Evolutionary conservation across 2,797 vertebrate species (phyloP).

Genomic region (Neosilurus mollespiculum): DNA sequence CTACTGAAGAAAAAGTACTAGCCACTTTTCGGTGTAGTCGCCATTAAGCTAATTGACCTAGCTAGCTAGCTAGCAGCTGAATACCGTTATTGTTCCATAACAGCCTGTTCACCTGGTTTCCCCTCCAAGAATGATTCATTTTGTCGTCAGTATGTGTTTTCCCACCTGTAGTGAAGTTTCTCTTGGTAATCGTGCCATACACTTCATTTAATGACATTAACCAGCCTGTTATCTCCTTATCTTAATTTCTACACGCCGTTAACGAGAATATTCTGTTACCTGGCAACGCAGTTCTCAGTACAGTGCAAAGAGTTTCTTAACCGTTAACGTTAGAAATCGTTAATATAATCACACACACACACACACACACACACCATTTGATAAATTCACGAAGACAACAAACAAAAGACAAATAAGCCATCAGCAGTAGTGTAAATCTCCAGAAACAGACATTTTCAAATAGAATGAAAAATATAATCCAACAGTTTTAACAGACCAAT

Average conservation of each 20-base stretch:
- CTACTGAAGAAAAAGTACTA: too few relatives aligned
- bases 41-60: too few relatives aligned
- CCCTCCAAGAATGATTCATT: not conserved
- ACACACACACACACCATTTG: not conserved
- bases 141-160: not conserved
- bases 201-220: not conserved
- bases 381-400: not conserved
- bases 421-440: not conserved
- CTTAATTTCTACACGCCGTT: not conserved
- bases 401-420: not conserved
- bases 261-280: conserved; percentile 53
- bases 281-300: conserved; percentile 47
- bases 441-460: too few relatives aligned
- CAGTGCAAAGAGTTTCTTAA: too few relatives aligned
- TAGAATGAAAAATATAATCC: too few relatives aligned
- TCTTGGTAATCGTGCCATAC: not conserved
- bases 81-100: not conserved
- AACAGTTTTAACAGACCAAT: not conserved
- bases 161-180: not conserved
- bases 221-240: not conserved
- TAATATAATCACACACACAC: not conserved
- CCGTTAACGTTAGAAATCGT: not conserved
- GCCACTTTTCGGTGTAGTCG: too few relatives aligned
- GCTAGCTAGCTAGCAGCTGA: not conserved
- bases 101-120: not conserved